Conservation (phyloP, 2,797 vertebrate species). For the Leptatherina wallacei region DNA sequence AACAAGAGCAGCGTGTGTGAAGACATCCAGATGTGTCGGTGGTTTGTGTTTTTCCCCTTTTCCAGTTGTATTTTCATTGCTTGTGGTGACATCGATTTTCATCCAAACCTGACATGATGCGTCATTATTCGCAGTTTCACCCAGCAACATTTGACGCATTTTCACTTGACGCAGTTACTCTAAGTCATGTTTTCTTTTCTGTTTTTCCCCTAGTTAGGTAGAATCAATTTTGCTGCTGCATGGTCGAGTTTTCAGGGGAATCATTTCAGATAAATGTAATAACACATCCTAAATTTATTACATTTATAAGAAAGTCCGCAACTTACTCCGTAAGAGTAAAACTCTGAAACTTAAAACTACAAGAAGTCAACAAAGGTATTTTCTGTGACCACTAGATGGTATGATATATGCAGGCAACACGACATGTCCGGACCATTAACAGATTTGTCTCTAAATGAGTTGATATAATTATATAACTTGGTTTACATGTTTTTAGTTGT, state of each 20-base stretch:
- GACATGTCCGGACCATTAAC: slow-evolving; percentile 25
- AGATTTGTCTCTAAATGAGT: not conserved
- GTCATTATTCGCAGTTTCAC: slow-evolving; percentile 11
- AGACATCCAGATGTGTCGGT: slow-evolving; percentile 70
- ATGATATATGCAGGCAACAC: slow-evolving; percentile 58
- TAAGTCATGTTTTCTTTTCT: not conserved
- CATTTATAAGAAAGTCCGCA: not conserved
- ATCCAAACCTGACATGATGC: slow-evolving; percentile 40
- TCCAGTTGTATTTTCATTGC: slow-evolving; percentile 63
- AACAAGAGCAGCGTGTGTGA: slow-evolving; percentile 60
- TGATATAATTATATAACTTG: not conserved
- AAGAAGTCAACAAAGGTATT: slow-evolving; percentile 44
- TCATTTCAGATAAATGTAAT: not conserved
- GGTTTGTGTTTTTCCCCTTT: slow-evolving; percentile 59
- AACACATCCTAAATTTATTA: not conserved
- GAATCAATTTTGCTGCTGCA: not conserved
- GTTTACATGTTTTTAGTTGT: not conserved
- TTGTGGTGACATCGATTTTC: slow-evolving; percentile 49
- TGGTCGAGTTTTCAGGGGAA: not conserved
- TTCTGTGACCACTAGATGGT: slow-evolving; percentile 79
- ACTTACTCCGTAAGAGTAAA: not conserved
- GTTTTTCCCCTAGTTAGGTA: not conserved
- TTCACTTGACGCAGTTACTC: slow-evolving; percentile 28
- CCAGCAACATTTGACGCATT: slow-evolving; percentile 12
- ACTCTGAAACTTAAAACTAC: not conserved